Evolutionary conservation across 2,888 invertebrate species (phyloP), one percentile per base, ranked within the genome.

Genomic region (Callosobruchus maculatus): DNA sequence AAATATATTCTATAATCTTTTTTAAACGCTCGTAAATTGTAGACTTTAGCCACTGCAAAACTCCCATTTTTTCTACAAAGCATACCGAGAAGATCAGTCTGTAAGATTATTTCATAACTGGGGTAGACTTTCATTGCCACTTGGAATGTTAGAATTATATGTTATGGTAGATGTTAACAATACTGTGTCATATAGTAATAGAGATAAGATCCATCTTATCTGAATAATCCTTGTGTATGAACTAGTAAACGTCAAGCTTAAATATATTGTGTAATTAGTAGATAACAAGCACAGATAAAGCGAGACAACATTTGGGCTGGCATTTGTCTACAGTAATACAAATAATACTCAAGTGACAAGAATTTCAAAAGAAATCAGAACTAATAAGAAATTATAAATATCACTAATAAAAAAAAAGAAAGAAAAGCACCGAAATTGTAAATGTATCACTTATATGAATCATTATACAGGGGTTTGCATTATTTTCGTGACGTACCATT

Each of bases 181-280:
- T 49, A 18, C 9, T 49, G 3, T 20, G 18, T 21, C 3, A 68
- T 69, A 69, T 22, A 22, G 20, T 22, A 69, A 20, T 21, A 69
- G 69, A 69, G 69, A 69, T 22, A 69, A 22, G 21, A 69, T 22
- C 69, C 69, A 21, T 69, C n/a, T 69, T 69, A 22, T 69, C 69
- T 69, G 2, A 30, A 26, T 70, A 2, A 70, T 26, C 22, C 49
- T 49, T 18, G 1, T 49, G 49, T 49, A 49, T 13, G 49, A 49
- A 49, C 49, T 49, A 13, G 4, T 49, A 49, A 5, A 13, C 49
- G 13, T 49, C 49, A 13, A 5, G 13, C 13, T 0, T 49, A 49
- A 49, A 49, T 49, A 49, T 13, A 49, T 49, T 7, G 18, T 49
- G 49, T 49, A 49, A 26, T 26, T 26, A 26, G 26, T 26, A 4